phyloP scores from a whole-genome alignment of 2,113 vertebrate species.

The Neogobius melanostomus region DNA sequence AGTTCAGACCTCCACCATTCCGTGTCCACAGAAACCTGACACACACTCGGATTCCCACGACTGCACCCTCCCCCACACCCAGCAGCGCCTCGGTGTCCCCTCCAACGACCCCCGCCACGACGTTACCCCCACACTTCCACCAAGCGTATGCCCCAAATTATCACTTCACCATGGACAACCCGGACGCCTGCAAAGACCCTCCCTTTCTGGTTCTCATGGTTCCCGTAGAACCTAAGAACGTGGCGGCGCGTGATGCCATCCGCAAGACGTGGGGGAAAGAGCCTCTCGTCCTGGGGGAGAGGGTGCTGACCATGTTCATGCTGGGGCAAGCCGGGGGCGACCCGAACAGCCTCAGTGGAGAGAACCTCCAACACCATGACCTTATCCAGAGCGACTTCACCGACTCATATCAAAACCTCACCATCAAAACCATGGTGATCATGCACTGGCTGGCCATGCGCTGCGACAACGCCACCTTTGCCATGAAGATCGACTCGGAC shows the following conservation, averaged over 20 bases:
- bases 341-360: conserved; percentile 52
- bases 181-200: conserved; percentile 44
- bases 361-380: conserved; percentile 69
- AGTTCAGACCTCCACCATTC: not conserved
- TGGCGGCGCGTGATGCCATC: conserved; percentile 56
- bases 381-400: conserved; percentile 78
- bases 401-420: conserved; percentile 77
- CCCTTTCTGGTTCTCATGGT: conserved; percentile 81
- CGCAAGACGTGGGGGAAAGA: conserved; percentile 76
- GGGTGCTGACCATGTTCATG: conserved; percentile 69
- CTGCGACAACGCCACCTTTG: conserved; percentile 78
- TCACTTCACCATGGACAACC: conserved; percentile 71
- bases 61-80: not conserved
- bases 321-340: conserved; percentile 33
- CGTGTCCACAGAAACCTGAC: not conserved
- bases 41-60: too few relatives aligned
- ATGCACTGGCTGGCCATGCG: conserved; percentile 78
- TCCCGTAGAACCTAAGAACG: conserved; percentile 60
- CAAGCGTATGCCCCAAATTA: conserved; percentile 66
- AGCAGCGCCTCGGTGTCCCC: not conserved
- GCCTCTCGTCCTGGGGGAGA: conserved; percentile 57
- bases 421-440: conserved; percentile 81
- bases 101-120: not conserved
- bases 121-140: conserved; percentile 27
- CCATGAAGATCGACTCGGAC: conserved; percentile 96